phyloP scores from a whole-genome alignment of 2,888 invertebrate species.

The Limnephilus rhombicus region DNA sequence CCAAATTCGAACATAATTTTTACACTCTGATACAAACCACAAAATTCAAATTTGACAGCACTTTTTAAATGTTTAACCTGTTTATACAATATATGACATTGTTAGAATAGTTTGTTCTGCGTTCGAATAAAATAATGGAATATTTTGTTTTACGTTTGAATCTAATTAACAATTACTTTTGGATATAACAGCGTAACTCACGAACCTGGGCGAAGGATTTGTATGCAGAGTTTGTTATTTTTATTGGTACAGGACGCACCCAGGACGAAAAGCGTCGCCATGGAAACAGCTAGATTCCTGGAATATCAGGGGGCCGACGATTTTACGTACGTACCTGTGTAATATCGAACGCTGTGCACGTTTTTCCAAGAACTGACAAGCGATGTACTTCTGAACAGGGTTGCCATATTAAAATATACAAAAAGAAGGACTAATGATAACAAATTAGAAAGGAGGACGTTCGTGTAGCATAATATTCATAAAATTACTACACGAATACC shows the following conservation, averaged over 20 bases:
- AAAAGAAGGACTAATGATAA: background rate
- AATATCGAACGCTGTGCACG: conserved; percentile 50
- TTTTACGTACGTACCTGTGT: background rate
- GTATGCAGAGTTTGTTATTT: background rate
- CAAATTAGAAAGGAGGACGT: background rate
- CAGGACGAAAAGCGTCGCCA: background rate
- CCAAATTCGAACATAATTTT: too few species aligned
- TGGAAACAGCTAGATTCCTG: background rate
- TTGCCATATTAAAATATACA: background rate
- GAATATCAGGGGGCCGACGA: background rate
- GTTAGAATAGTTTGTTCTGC: background rate
- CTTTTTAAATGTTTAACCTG: too few species aligned
- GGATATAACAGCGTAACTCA: background rate
- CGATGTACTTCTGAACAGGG: background rate
- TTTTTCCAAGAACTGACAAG: conserved; percentile 49
- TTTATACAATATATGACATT: background rate
- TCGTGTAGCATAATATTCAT: background rate
- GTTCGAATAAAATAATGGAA: background rate
- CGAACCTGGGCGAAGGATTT: background rate
- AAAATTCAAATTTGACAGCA: too few species aligned
- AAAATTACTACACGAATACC: too few species aligned
- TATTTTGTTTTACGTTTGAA: background rate
- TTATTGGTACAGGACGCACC: background rate
- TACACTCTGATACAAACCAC: too few species aligned
- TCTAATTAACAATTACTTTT: background rate